Base-by-base conservation (phyloP, 2,888 invertebrate species). In the Pantelozetes paolii region DNA sequence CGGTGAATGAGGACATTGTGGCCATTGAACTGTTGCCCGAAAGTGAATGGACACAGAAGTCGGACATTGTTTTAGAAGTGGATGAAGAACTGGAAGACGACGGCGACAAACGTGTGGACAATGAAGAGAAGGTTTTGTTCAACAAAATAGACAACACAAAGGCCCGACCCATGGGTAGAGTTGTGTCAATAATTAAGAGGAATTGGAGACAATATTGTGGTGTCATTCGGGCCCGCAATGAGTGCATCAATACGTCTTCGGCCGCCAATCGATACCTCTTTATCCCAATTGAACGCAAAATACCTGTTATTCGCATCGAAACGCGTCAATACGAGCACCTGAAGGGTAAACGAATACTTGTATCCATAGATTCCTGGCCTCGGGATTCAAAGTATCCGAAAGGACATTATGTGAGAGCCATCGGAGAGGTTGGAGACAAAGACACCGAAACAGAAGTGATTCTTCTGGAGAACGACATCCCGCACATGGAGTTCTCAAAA, bases 191-290 rank as follows among this genome's bases (percentile, higher is more conserved):
- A 77, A 91, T 99, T 75, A 87, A 92, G 77, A 86, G 98, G 74
- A 98, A 97, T 81, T 97, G 98, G 96, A 85, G 96, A 54, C 97
- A 96, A 81, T 98, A 97, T 83, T 99, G 98, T 84, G 99, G 99
- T 18, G 94, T 98, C 79, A 83, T 99, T 73, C 88, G 92, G 82
- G 88, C 32, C n/a, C 20, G 67, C 32, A 57, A 67, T 54, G 72
- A 73, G 40, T 23, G 26, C 20, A 48, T 73, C 0, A 67, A 59
- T 20, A 40, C 69, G 11, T 62, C 62, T 20, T 32, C 59, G 20
- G 36, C 42, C 0, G 28, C 3, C 6, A 45, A 72, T 23, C 30
- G 57, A n/a, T 71, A 74, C 81, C 84, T 98, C 2, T 98, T 99
- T 84, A 87, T 94, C 1, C 96, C 99, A 28, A 93, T 97, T 0